Base-by-base conservation (phyloP, 2,797 vertebrate species). In the Gadopsis marmoratus region DNA sequence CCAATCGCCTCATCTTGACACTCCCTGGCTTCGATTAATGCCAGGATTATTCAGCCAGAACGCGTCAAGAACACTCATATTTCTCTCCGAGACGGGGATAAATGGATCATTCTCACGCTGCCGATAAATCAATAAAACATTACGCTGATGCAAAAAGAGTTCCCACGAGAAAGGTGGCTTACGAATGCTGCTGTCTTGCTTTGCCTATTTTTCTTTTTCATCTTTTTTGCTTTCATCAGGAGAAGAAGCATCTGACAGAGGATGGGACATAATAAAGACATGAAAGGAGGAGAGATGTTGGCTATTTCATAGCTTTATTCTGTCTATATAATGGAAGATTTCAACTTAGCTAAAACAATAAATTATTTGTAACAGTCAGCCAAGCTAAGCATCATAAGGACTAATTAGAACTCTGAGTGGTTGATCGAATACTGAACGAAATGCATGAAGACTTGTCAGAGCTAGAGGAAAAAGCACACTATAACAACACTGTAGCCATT, bases 61-160 rank as follows among this genome's bases (percentile, higher is more conserved):
- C 66, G 16, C 76, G 67, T 87, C 90, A 91, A 84, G 82, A 84
- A 66, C 74, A 58, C 72, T 92, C 89, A 91, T 91, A 92, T 93
- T 95, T 92, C 88, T 91, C 74, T 62, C 63, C 1, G 41, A 86
- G 91, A 90, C 48, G 4, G 51, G 88, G 86, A 91, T 93, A 86
- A 94, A 94, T 92, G 81, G 82, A 90, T 93, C 85, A 83, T 87
- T 88, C 88, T 88, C 80, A 56, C 13, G 16, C 83, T 84, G 88
- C 86, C 83, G 23, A 93, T 92, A 90, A 94, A 95, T 95, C 94
- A 91, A 94, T 95, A 94, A 87, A 92, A 91, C 90, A 93, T 94
- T 90, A 92, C 43, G 53, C 85, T 78, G 82, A 89, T 86, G 90
- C 85, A 87, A 86, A 88, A 80, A 85, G 68, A 83, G 86, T 81